These are phyloP conservation scores for Drosophila persimilis DNA, from an alignment of 1,140 invertebrate species.

Conservation along the genomic window DNA sequence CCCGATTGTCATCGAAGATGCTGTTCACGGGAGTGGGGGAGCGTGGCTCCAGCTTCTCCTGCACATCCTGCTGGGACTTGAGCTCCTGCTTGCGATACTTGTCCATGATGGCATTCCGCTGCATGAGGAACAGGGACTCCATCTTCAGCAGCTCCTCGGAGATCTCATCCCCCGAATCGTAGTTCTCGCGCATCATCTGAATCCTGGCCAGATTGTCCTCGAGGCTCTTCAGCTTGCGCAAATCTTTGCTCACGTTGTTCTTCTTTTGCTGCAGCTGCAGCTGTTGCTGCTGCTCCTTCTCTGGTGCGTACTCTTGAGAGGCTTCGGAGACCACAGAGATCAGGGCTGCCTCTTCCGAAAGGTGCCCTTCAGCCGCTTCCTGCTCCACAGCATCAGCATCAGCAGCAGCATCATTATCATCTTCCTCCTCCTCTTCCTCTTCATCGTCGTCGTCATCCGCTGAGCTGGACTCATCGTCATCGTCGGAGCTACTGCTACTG, in stretches of 20 bases:
- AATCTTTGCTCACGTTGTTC: constrained; percentile 68
- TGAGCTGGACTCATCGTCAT: constrained; percentile 34
- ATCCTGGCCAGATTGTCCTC: constrained; percentile 75
- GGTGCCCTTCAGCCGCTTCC: constrained; percentile 24
- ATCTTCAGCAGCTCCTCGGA: constrained; percentile 77
- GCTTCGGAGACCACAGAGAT: background rate
- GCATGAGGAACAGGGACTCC: constrained; percentile 73
- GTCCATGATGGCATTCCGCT: constrained; percentile 76
- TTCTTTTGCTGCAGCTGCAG: constrained; percentile 45
- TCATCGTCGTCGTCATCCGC: constrained; percentile 13
- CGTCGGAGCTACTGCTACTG: constrained; percentile 45
- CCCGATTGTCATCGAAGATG: constrained; percentile 77
- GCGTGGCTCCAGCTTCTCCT: background rate
- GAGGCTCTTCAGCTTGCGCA: constrained; percentile 70
- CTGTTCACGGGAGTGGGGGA: constrained; percentile 57
- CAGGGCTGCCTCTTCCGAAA: constrained; percentile 7
- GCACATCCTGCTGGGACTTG: constrained; percentile 24
- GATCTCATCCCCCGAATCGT: constrained; percentile 74
- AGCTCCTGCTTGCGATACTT: constrained; percentile 71
- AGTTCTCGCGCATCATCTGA: constrained; percentile 79
- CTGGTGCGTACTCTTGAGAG: constrained; percentile 6
- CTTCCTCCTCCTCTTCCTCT: constrained; percentile 4
- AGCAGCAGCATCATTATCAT: background rate
- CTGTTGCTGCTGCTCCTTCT: constrained; percentile 24
- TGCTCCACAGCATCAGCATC: constrained; percentile 11